A percentile compares a stretch with the other conserved stretches of the same genome.
These are phyloP conservation scores for Cariama cristata DNA, from an alignment of 2,113 vertebrate genomes.

Conservation along the genomic window DNA sequence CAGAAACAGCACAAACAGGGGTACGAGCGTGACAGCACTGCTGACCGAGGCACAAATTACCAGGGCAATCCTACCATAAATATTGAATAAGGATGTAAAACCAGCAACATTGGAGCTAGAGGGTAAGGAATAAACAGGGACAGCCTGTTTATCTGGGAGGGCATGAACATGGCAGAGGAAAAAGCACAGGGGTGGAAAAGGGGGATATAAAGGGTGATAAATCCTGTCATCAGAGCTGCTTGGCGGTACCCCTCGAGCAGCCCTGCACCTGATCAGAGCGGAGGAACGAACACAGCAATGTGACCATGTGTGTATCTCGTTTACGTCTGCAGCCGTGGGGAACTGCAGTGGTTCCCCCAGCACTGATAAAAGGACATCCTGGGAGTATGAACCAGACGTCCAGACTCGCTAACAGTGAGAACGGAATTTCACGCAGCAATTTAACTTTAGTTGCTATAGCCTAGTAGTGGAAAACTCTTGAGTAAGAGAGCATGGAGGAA, in stretches of 20 bases:
- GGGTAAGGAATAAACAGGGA: background rate
- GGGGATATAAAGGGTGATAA: background rate
- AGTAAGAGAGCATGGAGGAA: background rate
- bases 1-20: background rate
- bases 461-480: background rate
- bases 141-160: background rate
- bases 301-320: background rate
- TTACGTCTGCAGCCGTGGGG: background rate
- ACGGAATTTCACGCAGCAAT: background rate
- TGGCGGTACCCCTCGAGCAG: background rate
- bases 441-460: background rate
- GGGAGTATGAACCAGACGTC: background rate
- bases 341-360: background rate
- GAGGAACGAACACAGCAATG: background rate
- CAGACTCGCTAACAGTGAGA: background rate
- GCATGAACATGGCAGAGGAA: fast-evolving
- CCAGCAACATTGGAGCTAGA: background rate
- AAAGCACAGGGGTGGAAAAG: background rate
- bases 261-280: background rate
- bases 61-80: background rate
- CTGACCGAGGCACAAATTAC: background rate
- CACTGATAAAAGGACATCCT: background rate
- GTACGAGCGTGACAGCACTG: background rate
- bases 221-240: background rate
- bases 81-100: background rate